Base-by-base conservation (phyloP, 2,797 vertebrate genomes). In the Tenualosa ilisha region DNA sequence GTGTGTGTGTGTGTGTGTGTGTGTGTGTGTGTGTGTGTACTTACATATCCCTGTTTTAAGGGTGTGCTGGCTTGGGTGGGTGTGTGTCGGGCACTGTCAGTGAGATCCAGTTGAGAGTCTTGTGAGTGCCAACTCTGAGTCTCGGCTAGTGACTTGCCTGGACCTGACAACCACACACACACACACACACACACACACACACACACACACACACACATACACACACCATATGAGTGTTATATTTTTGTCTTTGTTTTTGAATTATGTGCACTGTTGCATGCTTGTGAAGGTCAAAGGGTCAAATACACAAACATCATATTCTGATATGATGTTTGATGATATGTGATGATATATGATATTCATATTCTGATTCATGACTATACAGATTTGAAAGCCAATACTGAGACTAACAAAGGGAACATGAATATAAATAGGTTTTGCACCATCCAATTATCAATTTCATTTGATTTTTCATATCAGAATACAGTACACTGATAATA, bases 41-140 rank as follows among this genome's bases (percentile, higher is more conserved):
- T 93, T 94, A 99, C 98, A 65, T 94, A 97, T 90, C 92, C 92
- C 65, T 93, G 92, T 79, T 97, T 97, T 31, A 93, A 94, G 0
- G 95, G 95, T 2, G 96, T 96, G 90, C 95, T 97, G 89, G 95
- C 93, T 46, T 96, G 94, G 7, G 93, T 68, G n/a, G 92, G 89
- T 0, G 87, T 86, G 50, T 85, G 86, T 3, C 91, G 86, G 0
- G 87, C 40, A 31, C 81, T 92, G 84, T 86, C 91, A 11, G 88
- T 92, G 9, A 92, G 50, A 82, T 95, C 94, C 85, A 91, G 87
- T 54, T 92, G 91, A 65, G 94, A 95, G 61, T 89, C 92, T 0
- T 95, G 91, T 87, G 96, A 92, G 81, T 81, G 94, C 97, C 97
- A 98, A 0, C 91, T 90, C 81, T 92, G 94, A 90, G 93, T 88